Evolutionary conservation across 2,797 vertebrate species (phyloP), one percentile per base, ranked within the genome.

Genomic region (Halcyon leucocephala): DNA sequence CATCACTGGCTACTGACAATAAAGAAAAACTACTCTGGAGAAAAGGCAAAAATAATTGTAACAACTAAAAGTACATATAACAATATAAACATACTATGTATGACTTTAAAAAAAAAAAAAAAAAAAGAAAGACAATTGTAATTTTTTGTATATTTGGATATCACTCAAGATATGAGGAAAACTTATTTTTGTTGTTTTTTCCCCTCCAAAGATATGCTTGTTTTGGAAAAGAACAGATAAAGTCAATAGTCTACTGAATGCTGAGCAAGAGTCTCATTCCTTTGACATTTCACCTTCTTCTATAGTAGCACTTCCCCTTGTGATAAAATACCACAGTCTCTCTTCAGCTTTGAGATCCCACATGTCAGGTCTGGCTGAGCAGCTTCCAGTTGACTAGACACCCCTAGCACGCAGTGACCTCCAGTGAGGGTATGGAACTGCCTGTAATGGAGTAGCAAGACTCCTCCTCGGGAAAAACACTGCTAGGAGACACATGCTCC

Each of bases 381-480:
- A 74, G 42, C 1, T 67, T n/a, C 16, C 39, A 9, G 7, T 13
- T 6, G 2, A 9, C 6, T 39, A 86, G 57, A 46, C 17, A n/a
- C 1, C 18, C 5, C 31, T 2, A 18, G 60, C 39, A 33, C 0
- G 0, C 5, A 31, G 22, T 4, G 14, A 25, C 31, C 64, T 49
- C 46, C 25, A 17, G 15, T 1, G 15, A 3, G 9, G 22, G 49
- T 31, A 18, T 20, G 19, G 62, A 81, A 12, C 49, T 51, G 16
- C 28, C 46, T 3, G 3, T 5, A 8, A 7, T 1, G 10, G 46
- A 69, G 13, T 0, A 54, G 19, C 28, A 64, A 39, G 35, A 44
- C 9, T 78, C 5, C 52, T 78, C 31, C 31, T 17, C 3, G 8
- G 22, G 29, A 39, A 57, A 35, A 33, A 14, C 5, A 2, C 46